These are phyloP conservation scores for Gadus chalcogrammus DNA, from an alignment of 2,113 vertebrate genomes.

Conservation along the genomic window DNA sequence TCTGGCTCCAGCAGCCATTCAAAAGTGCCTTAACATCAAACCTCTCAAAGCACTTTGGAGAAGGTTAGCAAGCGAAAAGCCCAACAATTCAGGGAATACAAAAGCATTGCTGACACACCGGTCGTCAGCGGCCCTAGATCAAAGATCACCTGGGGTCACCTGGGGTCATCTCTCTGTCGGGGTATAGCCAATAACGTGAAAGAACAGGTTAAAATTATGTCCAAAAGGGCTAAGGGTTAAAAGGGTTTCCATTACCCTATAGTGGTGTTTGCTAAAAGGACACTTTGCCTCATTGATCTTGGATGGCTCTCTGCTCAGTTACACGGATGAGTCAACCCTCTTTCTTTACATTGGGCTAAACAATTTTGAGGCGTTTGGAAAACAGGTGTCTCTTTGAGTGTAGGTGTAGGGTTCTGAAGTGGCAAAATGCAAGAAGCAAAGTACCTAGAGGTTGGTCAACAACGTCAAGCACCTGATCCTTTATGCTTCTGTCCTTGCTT, in stretches of 20 bases:
- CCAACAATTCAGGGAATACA: too few species aligned
- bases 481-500: too few species aligned
- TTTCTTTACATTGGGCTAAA: background rate
- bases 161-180: constrained; percentile 34
- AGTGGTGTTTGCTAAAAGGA: constrained; percentile 34
- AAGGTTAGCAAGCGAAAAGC: too few species aligned
- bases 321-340: background rate
- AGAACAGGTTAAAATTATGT: constrained; percentile 27
- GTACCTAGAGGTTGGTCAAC: too few species aligned
- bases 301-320: background rate
- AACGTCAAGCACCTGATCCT: too few species aligned
- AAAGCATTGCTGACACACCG: too few species aligned
- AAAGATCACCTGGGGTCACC: constrained; percentile 35
- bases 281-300: constrained; percentile 3
- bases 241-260: constrained; percentile 42
- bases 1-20: too few species aligned
- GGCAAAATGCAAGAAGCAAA: background rate
- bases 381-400: background rate
- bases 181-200: constrained; percentile 28
- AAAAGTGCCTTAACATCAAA: too few species aligned
- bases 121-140: constrained; percentile 10
- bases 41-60: too few species aligned
- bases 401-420: background rate
- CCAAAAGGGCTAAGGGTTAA: constrained; percentile 41
- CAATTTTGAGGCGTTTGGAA: background rate